Percentiles rank a stretch among this genome's conserved stretches.
These are phyloP conservation scores for Corythoichthys intestinalis DNA, from an alignment of 2,113 vertebrate species.

Conservation along the genomic window DNA sequence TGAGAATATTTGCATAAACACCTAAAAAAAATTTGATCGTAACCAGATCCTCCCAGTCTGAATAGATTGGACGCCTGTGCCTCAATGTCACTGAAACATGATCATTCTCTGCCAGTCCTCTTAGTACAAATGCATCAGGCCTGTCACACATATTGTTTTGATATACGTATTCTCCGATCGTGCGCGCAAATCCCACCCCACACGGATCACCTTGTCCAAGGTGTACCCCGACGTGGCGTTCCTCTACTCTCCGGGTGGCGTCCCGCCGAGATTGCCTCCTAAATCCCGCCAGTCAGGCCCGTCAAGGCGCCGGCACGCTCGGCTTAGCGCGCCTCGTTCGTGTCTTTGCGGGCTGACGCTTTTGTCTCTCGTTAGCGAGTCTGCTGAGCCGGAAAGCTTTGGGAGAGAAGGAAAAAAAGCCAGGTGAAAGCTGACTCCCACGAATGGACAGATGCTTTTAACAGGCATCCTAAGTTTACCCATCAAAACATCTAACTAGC, in stretches of 20 bases:
- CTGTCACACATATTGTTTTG: neutral
- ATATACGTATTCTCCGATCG: neutral
- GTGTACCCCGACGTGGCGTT: neutral
- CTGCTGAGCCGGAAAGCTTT: conserved; percentile 53
- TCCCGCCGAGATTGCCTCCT: conserved; percentile 7
- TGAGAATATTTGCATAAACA: no score
- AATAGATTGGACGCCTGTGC: no score
- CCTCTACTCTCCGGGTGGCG: neutral
- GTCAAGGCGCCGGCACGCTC: conserved; percentile 45
- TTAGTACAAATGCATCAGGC: no score
- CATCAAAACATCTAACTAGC: neutral
- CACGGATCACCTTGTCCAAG: neutral
- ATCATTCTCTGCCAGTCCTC: no score
- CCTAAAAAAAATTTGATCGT: no score
- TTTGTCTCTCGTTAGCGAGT: conserved; percentile 50
- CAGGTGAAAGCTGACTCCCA: conserved; percentile 20
- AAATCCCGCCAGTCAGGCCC: conserved; percentile 34
- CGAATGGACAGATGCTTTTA: conserved; percentile 4
- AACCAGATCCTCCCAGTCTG: no score
- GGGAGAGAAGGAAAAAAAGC: conserved; percentile 25
- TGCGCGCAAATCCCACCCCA: neutral
- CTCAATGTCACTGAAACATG: no score
- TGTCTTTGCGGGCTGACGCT: conserved; percentile 40
- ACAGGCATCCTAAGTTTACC: neutral
- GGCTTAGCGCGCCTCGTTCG: conserved; percentile 26